Conservation (phyloP, 2,797 vertebrate species). For the Amblyraja radiata region DNA sequence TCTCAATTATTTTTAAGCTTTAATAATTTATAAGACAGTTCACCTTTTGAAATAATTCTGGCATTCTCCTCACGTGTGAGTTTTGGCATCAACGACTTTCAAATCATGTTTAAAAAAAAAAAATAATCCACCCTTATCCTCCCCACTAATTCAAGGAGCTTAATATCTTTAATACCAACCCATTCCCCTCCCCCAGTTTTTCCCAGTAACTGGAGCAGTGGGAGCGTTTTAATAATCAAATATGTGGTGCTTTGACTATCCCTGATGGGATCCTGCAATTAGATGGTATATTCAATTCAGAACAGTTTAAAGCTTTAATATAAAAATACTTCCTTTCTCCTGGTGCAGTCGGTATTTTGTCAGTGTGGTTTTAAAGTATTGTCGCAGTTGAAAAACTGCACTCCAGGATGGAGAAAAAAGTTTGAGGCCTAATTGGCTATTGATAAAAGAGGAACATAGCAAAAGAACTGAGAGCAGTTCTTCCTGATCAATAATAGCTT, state of each 20-base stretch:
- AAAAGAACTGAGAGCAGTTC: neutral
- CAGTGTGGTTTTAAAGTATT: too few relatives aligned
- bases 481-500: neutral
- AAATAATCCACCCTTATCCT: slow-evolving; percentile 3
- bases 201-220: neutral
- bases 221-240: neutral
- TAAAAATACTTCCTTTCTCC: neutral
- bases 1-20: slow-evolving; percentile 38
- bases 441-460: neutral
- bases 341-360: neutral
- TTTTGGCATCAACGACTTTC: slow-evolving; percentile 29
- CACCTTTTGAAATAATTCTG: slow-evolving; percentile 31
- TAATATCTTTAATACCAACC: neutral
- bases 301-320: neutral
- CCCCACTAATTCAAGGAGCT: neutral
- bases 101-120: slow-evolving; percentile 25
- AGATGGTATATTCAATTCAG: neutral
- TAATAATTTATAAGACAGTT: slow-evolving; percentile 37
- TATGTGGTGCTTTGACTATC: neutral
- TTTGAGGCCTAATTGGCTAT: neutral
- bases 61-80: slow-evolving; percentile 36
- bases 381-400: neutral
- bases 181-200: neutral
- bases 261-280: neutral
- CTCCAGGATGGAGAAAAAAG: neutral